A percentile compares a stretch with the other conserved stretches of the same genome.
phyloP scores from a whole-genome alignment of 1,140 invertebrate species.

The Plutomurus gul region DNA sequence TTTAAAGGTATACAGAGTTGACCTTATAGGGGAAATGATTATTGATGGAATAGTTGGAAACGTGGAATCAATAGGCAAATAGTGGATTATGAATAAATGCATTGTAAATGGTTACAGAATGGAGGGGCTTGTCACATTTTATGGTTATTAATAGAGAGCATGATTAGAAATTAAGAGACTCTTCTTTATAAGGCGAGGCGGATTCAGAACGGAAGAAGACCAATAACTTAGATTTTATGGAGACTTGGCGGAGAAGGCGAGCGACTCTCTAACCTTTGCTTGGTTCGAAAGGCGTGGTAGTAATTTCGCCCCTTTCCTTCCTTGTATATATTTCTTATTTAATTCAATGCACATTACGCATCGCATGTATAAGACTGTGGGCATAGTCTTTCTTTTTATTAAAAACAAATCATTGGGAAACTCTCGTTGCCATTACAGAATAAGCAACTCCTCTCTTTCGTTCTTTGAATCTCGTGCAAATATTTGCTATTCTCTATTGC shows the following conservation, averaged over 20 bases:
- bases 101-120: neutral
- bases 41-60: no score
- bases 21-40: no score
- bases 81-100: neutral
- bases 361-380: neutral
- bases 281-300: neutral
- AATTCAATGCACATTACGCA: neutral
- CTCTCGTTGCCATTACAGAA: no score
- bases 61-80: neutral
- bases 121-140: neutral
- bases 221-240: slow-evolving; percentile 1
- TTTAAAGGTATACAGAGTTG: no score
- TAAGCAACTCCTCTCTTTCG: no score
- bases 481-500: no score
- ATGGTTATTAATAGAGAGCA: neutral
- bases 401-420: no score
- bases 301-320: slow-evolving; percentile 5
- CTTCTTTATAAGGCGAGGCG: neutral
- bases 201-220: neutral
- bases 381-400: neutral
- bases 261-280: neutral
- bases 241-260: neutral
- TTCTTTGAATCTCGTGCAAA: neutral
- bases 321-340: slow-evolving; percentile 1
- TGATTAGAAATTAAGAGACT: neutral